Evolutionary conservation across 2,888 invertebrate species (phyloP), one percentile per base, ranked within the genome.

Genomic region (Ichneumoninae sp.): DNA sequence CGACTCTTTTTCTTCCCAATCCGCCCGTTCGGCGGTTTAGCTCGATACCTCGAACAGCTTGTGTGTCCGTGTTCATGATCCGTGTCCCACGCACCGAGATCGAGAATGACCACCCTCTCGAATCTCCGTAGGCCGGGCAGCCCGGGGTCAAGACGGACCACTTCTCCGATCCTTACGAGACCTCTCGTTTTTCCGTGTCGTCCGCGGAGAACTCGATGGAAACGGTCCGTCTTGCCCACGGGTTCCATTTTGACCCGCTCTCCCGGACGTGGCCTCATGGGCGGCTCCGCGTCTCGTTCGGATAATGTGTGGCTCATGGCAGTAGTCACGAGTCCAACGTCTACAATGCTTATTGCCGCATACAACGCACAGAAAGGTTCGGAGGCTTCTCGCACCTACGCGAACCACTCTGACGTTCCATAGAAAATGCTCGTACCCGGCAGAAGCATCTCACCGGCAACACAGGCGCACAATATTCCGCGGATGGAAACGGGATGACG

Each of bases 401-500:
- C 80, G 71, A 44, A 44, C 63, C 50, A 36, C 83, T 47, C 83
- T 65, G 75, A 83, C 83, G 74, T 65, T 47, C 26, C 73, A 57
- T 65, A 65, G 79, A 57, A 79, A 63, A 33, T n/a, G 8, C 63
- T 79, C 30, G 44, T 47, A 47, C 70, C 36, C 52, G 47, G 47
- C 60, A 77, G 26, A n/a, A 74, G 65, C 44, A 47, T 13, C 57
- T 40, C 30, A 30, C 33, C n/a, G 74, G 69, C 74, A 66, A 65
- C 52, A 68, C 81, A 77, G 1, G 52, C 52, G 19, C 63, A 22
- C 47, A 68, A 81, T 65, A 68, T 79, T 86, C 84, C 83, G 79
- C 84, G 82, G 44, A 81, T 81, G 83, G 83, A 81, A 82, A 80
- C 75, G 78, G 74, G 77, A 88, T 87, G 88, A 88, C 87, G 88